A percentile compares a stretch with the other conserved stretches of the same genome.
These are phyloP conservation scores for Psilanteris sp. DNA, from an alignment of 1,140 invertebrate species.

Conservation along the genomic window DNA sequence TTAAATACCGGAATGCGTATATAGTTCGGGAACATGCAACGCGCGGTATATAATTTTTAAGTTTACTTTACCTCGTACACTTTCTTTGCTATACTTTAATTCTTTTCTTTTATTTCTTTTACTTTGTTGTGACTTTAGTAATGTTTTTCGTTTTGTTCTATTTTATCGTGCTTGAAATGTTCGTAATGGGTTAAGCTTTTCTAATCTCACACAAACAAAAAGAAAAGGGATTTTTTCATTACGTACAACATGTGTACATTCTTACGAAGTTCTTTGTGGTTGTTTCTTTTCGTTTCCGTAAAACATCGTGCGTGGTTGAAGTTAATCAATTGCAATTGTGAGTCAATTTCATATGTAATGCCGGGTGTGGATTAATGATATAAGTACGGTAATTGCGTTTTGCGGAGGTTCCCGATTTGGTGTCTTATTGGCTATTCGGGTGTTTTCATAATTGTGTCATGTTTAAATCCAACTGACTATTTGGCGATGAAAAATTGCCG, in stretches of 20 bases:
- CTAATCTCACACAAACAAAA: conserved; percentile 27
- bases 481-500: no score
- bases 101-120: conserved; percentile 6
- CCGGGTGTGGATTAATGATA: no score
- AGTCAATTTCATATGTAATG: no score
- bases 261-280: conserved; percentile 5
- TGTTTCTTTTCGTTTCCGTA: no score
- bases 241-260: conserved; percentile 15
- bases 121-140: conserved; percentile 10
- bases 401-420: no score
- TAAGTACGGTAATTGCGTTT: no score
- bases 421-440: no score
- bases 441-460: no score
- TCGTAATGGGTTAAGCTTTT: conserved; percentile 48
- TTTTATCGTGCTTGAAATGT: conserved; percentile 47
- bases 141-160: conserved; percentile 23
- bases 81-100: conserved; percentile 10
- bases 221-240: conserved; percentile 19
- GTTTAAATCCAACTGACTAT: no score
- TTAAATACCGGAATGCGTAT: neutral
- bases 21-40: conserved; percentile 1
- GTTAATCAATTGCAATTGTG: no score
- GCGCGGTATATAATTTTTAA: conserved; percentile 9
- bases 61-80: conserved; percentile 8
- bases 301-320: no score